Percentiles rank a stretch among this genome's conserved stretches.
These are phyloP conservation scores for Hypotaenidia philippensis DNA, from an alignment of 2,797 vertebrate species.

Conservation along the genomic window DNA sequence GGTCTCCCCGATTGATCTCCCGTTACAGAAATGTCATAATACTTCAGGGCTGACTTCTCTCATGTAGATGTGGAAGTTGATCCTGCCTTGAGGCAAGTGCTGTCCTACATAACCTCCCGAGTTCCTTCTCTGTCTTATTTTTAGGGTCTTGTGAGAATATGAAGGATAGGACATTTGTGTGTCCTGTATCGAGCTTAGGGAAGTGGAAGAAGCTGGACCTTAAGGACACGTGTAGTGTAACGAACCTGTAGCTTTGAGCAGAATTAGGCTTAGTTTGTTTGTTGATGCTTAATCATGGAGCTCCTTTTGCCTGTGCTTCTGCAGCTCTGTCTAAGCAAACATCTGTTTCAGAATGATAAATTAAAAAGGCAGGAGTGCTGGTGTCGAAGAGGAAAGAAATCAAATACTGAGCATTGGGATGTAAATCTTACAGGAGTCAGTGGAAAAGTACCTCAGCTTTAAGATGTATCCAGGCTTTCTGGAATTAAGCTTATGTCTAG, in stretches of 20 bases:
- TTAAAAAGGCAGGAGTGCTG: neutral
- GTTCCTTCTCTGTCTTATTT: neutral
- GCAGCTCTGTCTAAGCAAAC: neutral
- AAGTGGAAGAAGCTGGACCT: neutral
- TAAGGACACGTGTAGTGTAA: neutral
- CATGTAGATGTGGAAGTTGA: neutral
- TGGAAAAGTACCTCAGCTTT: neutral
- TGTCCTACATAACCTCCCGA: neutral
- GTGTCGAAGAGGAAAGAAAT: neutral
- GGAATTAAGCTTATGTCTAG: constrained; percentile 9
- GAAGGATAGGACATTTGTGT: neutral
- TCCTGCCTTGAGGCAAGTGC: neutral
- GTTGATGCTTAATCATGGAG: neutral
- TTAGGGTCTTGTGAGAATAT: neutral
- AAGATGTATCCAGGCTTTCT: neutral
- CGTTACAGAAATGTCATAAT: neutral
- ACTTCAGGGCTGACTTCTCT: neutral
- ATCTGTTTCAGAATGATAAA: neutral
- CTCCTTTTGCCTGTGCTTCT: neutral
- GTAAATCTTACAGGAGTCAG: neutral
- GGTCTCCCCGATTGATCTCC: neutral
- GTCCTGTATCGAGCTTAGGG: neutral
- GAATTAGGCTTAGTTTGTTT: neutral
- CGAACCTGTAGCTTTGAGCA: neutral
- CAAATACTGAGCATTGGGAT: neutral